Conservation (phyloP, 2,797 vertebrate species). For the Huso huso region DNA sequence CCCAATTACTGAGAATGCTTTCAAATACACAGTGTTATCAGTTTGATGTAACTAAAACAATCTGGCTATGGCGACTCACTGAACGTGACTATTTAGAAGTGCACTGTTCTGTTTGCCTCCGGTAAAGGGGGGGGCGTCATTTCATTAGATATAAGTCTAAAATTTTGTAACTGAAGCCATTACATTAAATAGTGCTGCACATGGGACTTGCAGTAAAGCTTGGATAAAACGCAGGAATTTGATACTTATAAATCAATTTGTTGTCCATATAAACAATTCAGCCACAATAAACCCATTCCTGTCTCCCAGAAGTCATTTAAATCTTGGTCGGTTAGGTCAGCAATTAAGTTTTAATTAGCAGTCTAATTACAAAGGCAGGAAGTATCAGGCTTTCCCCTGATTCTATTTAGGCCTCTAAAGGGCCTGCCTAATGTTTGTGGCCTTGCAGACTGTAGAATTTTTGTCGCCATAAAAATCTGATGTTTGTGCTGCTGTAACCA, state of each 20-base stretch:
- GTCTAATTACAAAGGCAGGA: conserved; percentile 90
- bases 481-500: conserved; percentile 11
- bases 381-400: conserved; percentile 80
- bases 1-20: conserved; percentile 55
- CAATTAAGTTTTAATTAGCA: conserved; percentile 95
- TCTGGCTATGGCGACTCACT: conserved; percentile 8
- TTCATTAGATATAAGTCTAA: conserved; percentile 1
- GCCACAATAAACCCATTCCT: conserved; percentile 64
- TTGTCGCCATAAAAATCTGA: conserved; percentile 18
- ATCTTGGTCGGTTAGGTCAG: conserved; percentile 75
- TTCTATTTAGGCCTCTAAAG: conserved; percentile 66
- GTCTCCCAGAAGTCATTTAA: conserved; percentile 76
- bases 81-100: conserved; percentile 6
- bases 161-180: background rate
- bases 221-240: conserved; percentile 69
- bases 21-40: conserved; percentile 17
- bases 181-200: conserved; percentile 13
- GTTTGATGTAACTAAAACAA: conserved; percentile 29
- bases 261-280: conserved; percentile 76
- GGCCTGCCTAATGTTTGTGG: conserved; percentile 50
- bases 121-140: background rate
- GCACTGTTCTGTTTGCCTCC: background rate
- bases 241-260: conserved; percentile 83
- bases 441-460: conserved; percentile 6
- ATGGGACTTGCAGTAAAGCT: conserved; percentile 40